Evolutionary conservation across 2,888 invertebrate species (phyloP).

Genomic region (Pelosia muscerda): DNA sequence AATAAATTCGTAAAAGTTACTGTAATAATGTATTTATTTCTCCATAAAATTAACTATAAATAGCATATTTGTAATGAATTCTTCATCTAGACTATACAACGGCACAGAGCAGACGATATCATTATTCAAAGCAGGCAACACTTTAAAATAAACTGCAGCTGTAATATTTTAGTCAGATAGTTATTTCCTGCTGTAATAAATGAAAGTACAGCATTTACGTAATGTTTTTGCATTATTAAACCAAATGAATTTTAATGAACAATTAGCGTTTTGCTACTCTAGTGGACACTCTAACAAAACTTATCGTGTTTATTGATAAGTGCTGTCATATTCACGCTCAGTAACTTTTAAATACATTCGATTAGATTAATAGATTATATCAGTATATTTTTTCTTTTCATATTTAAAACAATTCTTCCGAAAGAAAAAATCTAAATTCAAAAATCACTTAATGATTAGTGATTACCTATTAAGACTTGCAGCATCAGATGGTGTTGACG

Average conservation of each 20-base stretch:
- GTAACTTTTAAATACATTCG: too few species aligned
- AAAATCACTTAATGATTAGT: too few species aligned
- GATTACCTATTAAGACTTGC: background rate
- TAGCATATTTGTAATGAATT: background rate
- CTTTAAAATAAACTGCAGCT: conserved; percentile 5
- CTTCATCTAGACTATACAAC: background rate
- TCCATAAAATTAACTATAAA: background rate
- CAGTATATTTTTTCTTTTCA: too few species aligned
- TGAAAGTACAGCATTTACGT: conserved; percentile 2
- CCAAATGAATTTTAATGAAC: background rate
- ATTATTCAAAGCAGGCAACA: conserved; percentile 9
- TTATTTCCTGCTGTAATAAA: background rate
- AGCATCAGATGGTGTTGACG: too few species aligned
- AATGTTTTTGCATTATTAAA: background rate
- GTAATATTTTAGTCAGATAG: conserved; percentile 4
- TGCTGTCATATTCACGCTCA: too few species aligned
- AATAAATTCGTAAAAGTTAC: background rate
- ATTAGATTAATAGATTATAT: too few species aligned
- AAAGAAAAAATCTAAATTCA: too few species aligned
- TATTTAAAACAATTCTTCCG: too few species aligned
- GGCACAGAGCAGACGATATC: background rate
- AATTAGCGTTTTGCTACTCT: background rate
- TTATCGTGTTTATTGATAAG: background rate
- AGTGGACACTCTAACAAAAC: background rate
- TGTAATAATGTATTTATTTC: too few species aligned